Base-by-base conservation (phyloP, 64 coral and sea anemone genomes). In the Stichodactyla mertensii region DNA sequence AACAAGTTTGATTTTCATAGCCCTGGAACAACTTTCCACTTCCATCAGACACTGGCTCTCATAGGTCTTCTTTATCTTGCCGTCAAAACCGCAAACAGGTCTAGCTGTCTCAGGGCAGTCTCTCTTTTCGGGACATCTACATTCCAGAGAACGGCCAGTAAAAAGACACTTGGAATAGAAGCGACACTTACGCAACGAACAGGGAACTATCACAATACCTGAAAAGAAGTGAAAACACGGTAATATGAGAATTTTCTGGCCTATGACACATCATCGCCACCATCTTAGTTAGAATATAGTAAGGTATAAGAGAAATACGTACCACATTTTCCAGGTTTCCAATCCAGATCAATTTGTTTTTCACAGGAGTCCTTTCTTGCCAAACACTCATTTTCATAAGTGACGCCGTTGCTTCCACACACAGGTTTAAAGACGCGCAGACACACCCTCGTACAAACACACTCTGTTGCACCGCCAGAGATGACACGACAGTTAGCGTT, bases 341-440 rank as follows among this genome's bases (percentile, higher is more conserved):
- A 78, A 10, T 31, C 57, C 16, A 95, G 87, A 23, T 92, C 56
- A 24, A 54, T 79, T 9, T 88, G 88, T 77, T 97, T 97, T 67
- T 92, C 85, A 52, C 94, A 97, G 16, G 91, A 89, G 10, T 97
- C 90, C 67, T 88, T 93, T 57, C 82, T 92, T 0, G 91, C 94
- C 84, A 89, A 54, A 78, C 97, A 99, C 60, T 92, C 86, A 79
- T 95, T 99, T 14, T 94, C 85, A 71, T 95, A 99, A 2, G 97
- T 99, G 66, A 88, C 91, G 10, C 97, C 97, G 77, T 99, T 90
- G 28, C 86, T 90, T 12, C 88, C 97, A 83, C 97, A 99, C 2
- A 99, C 82, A 8, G 82, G 90, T 15, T 92, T 74, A 31, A 22
- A 31, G 10, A 88, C 27, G 28, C n/a, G 77, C 6, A 86, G 88